These are phyloP conservation scores for Andrena bucephala DNA, from an alignment of 2,888 invertebrate species.

Conservation along the genomic window DNA sequence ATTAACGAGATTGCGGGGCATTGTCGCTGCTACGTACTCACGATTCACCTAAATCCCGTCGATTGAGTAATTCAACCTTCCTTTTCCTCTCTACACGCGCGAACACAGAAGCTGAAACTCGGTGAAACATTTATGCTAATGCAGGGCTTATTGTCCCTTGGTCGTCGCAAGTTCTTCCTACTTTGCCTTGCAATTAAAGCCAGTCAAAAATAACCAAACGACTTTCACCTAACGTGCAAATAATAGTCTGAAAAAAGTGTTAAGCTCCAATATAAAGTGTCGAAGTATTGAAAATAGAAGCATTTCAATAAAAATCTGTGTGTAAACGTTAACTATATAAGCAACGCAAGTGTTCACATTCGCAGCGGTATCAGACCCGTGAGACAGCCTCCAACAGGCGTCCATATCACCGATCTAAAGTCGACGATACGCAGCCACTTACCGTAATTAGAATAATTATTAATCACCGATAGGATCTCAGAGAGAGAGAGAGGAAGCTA, in stretches of 20 bases:
- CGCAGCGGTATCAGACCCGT: not conserved
- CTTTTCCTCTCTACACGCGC: constrained; percentile 1
- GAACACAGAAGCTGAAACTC: not conserved
- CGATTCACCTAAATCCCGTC: constrained; percentile 51
- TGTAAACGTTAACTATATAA: not conserved
- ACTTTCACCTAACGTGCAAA: no score
- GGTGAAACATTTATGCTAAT: not conserved
- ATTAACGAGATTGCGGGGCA: constrained; percentile 59
- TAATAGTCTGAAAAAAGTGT: no score
- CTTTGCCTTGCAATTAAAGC: not conserved
- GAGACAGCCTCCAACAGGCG: not conserved
- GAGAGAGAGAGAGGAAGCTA: constrained; percentile 21
- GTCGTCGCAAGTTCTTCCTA: not conserved
- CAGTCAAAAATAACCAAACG: no score
- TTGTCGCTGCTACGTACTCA: constrained; percentile 52
- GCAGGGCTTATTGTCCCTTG: constrained; percentile 6
- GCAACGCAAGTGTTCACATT: not conserved
- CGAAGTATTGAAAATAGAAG: not conserved
- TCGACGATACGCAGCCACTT: constrained; percentile 15
- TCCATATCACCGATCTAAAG: constrained; percentile 5
- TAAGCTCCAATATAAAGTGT: no score
- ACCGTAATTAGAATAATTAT: constrained; percentile 43
- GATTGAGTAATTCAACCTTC: constrained; percentile 64
- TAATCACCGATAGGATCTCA: constrained; percentile 36
- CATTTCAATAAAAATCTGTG: not conserved